A percentile compares a stretch with the other conserved stretches of the same genome.
Evolutionary conservation across 1,140 invertebrate genomes (phyloP).

Genomic region (Drosophila hydei): DNA sequence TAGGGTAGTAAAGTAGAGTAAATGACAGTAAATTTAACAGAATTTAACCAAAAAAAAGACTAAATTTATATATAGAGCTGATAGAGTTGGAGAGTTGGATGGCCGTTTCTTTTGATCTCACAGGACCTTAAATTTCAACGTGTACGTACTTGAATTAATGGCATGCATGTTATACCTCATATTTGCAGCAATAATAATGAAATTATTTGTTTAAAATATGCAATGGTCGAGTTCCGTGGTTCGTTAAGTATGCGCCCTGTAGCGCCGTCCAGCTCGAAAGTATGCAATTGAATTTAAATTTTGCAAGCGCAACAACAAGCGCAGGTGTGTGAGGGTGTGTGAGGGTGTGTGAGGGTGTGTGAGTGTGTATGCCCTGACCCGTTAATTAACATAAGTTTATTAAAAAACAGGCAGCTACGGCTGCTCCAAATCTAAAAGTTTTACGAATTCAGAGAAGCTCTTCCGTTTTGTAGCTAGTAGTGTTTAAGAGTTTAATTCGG

Average conservation of each 20-base stretch:
- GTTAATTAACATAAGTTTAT: constrained; percentile 78
- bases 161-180: neutral
- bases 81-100: too few relatives aligned
- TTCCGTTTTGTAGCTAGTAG: too few relatives aligned
- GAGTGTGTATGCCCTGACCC: constrained; percentile 32
- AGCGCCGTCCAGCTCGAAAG: constrained; percentile 65
- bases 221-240: constrained; percentile 63
- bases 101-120: too few relatives aligned
- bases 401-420: constrained; percentile 19
- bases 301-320: constrained; percentile 59
- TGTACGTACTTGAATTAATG: neutral
- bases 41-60: too few relatives aligned
- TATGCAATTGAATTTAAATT: constrained; percentile 82
- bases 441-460: too few relatives aligned
- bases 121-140: too few relatives aligned
- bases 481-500: too few relatives aligned
- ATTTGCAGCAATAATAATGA: constrained; percentile 13
- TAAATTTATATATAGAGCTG: too few relatives aligned
- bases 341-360: neutral
- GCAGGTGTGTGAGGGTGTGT: neutral
- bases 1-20: too few relatives aligned
- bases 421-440: neutral
- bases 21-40: too few relatives aligned
- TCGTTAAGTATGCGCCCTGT: constrained; percentile 79
- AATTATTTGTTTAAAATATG: constrained; percentile 56